phyloP scores from a whole-genome alignment of 2,888 invertebrate genomes.

The Chaitophorus viminalis region DNA sequence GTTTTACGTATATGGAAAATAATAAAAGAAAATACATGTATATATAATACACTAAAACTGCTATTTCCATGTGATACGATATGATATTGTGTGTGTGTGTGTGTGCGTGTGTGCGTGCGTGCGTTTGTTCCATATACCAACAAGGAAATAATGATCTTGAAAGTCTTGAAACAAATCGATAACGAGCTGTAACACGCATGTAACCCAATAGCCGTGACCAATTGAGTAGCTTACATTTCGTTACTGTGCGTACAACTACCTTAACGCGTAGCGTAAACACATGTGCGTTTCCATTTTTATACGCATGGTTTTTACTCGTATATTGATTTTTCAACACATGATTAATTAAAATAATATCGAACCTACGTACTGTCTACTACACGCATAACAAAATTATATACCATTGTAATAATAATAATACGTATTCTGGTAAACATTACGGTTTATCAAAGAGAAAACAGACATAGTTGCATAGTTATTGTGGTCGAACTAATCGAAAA shows the following conservation, averaged over 20 bases:
- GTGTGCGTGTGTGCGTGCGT: too few relatives aligned
- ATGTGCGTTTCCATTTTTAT: slow-evolving; percentile 20
- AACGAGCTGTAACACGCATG: slow-evolving; percentile 60
- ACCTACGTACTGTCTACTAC: neutral
- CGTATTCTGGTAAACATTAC: neutral
- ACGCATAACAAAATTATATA: neutral
- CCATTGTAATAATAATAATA: neutral
- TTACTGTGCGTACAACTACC: neutral
- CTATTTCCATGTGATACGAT: slow-evolving; percentile 34
- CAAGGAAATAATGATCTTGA: slow-evolving; percentile 58
- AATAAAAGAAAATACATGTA: neutral
- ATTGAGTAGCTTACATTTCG: slow-evolving; percentile 23
- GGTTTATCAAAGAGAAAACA: too few relatives aligned
- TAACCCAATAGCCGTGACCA: slow-evolving; percentile 56
- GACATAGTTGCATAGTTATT: too few relatives aligned
- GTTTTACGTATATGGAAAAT: neutral
- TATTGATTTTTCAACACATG: slow-evolving; percentile 17
- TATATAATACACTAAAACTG: neutral
- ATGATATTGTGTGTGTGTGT: slow-evolving; percentile 20
- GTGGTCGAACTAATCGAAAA: too few relatives aligned
- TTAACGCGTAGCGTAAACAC: slow-evolving; percentile 27
- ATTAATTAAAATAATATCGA: slow-evolving; percentile 25
- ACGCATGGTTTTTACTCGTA: slow-evolving; percentile 26
- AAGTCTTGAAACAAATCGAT: slow-evolving; percentile 58
- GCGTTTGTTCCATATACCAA: slow-evolving; percentile 36